Conservation (phyloP, 2,888 invertebrate genomes). For the Lysandra coridon region DNA sequence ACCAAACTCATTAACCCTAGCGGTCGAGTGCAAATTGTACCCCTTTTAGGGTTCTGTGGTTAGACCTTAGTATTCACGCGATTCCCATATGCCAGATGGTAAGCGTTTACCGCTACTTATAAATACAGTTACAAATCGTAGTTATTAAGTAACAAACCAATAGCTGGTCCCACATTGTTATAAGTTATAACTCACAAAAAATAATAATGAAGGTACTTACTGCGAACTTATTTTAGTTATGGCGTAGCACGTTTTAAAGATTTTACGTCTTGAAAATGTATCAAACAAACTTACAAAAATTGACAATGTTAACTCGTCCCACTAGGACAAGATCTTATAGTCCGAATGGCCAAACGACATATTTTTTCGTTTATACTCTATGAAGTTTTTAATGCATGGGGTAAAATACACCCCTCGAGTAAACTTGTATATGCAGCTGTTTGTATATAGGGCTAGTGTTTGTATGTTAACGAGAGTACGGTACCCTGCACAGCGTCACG, state of each 20-base stretch:
- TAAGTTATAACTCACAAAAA: too few relatives aligned
- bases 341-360: background rate
- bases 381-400: background rate
- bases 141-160: background rate
- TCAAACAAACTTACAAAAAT: too few relatives aligned
- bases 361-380: background rate
- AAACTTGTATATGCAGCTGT: background rate
- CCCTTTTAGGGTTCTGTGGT: background rate
- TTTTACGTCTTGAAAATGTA: too few relatives aligned
- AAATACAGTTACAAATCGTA: background rate
- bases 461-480: conserved; percentile 7
- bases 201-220: too few relatives aligned
- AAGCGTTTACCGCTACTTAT: background rate
- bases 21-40: conserved; percentile 24
- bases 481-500: conserved; percentile 18
- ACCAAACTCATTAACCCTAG: conserved; percentile 63
- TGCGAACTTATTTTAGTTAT: too few relatives aligned
- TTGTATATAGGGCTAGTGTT: background rate
- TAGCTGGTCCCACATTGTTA: too few relatives aligned
- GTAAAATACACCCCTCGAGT: background rate
- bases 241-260: too few relatives aligned
- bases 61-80: background rate
- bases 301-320: too few relatives aligned
- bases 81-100: background rate
- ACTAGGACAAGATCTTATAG: too few relatives aligned